Evolutionary conservation across 2,113 vertebrate genomes (phyloP).

Genomic region (Potamarius usumacintae): DNA sequence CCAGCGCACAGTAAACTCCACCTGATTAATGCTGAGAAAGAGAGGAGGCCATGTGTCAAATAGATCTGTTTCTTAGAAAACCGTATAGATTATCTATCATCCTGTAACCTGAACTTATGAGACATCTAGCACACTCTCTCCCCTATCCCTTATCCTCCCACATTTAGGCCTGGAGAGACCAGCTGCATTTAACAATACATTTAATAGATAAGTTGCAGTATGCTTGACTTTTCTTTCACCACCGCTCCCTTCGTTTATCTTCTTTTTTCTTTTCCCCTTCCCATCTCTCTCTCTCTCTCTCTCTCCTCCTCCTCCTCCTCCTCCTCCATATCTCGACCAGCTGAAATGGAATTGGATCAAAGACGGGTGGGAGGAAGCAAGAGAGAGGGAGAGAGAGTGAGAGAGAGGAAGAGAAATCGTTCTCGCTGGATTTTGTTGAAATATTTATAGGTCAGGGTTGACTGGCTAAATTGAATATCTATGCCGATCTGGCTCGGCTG

Average conservation of each 20-base stretch:
- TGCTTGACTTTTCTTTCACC: conserved; percentile 88
- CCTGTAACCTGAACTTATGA: conserved; percentile 87
- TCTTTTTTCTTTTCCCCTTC: conserved; percentile 82
- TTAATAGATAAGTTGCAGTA: conserved; percentile 94
- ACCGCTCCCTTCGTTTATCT: conserved; percentile 74
- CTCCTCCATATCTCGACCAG: conserved; percentile 81
- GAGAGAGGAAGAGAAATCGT: conserved; percentile 75
- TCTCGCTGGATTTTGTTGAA: conserved; percentile 99
- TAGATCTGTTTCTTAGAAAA: conserved; percentile 83
- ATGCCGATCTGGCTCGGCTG: conserved; percentile 98
- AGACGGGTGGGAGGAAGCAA: conserved; percentile 76
- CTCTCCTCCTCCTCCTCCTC: conserved; percentile 69
- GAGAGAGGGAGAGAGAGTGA: conserved; percentile 71
- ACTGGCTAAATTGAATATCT: conserved; percentile 99
- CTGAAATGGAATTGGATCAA: conserved; percentile 98
- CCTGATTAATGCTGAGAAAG: conserved; percentile 82
- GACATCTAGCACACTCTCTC: conserved; percentile 66
- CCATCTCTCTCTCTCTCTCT: conserved; percentile 79
- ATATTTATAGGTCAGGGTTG: conserved; percentile 99
- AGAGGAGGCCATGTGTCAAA: conserved; percentile 30
- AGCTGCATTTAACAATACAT: conserved; percentile 95
- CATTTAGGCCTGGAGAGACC: conserved; percentile 83
- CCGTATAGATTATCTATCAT: conserved; percentile 90
- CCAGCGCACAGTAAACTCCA: conserved; percentile 68
- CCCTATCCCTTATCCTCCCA: conserved; percentile 43